Evolutionary conservation across 2,888 invertebrate species (phyloP).

Genomic region (Eutolmus rufibarbis): DNA sequence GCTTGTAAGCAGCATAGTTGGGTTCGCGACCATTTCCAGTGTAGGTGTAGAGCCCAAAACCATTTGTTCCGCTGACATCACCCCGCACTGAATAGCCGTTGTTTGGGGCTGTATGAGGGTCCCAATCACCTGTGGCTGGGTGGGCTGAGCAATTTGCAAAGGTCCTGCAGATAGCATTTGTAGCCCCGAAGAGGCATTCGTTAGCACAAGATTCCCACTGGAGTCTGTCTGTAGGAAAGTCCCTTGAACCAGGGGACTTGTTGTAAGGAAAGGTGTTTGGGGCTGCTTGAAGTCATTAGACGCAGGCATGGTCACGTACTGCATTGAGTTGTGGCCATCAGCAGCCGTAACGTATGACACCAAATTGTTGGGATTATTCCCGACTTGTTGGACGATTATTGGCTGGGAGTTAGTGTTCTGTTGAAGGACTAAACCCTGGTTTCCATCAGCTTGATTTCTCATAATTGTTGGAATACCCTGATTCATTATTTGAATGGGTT

Average conservation of each 20-base stretch:
- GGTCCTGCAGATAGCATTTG: slow-evolving; percentile 68
- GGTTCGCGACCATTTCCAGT: slow-evolving; percentile 71
- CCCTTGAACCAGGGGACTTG: slow-evolving; percentile 65
- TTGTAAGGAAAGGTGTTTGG: slow-evolving; percentile 66
- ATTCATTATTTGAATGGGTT: slow-evolving; percentile 55
- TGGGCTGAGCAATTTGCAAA: slow-evolving; percentile 64
- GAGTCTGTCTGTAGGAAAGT: slow-evolving; percentile 70
- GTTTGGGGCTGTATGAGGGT: slow-evolving; percentile 70
- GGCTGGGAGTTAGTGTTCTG: slow-evolving; percentile 65
- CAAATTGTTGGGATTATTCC: slow-evolving; percentile 62
- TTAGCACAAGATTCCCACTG: slow-evolving; percentile 68
- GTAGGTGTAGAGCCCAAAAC: slow-evolving; percentile 70
- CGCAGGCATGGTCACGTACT: slow-evolving; percentile 72
- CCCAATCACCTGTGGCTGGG: slow-evolving; percentile 68
- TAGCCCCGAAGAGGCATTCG: slow-evolving; percentile 66
- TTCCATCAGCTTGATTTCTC: slow-evolving; percentile 52
- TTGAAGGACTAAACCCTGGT: slow-evolving; percentile 55
- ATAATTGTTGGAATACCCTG: slow-evolving; percentile 62
- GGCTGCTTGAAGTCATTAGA: slow-evolving; percentile 65
- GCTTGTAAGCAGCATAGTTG: slow-evolving; percentile 68
- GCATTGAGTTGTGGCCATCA: slow-evolving; percentile 66
- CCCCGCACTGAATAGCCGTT: slow-evolving; percentile 64
- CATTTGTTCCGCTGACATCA: slow-evolving; percentile 68
- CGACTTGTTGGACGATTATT: slow-evolving; percentile 74
- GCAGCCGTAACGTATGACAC: slow-evolving; percentile 60